phyloP scores from a whole-genome alignment of 2,888 invertebrate species.

The Cephus pygmeus region DNA sequence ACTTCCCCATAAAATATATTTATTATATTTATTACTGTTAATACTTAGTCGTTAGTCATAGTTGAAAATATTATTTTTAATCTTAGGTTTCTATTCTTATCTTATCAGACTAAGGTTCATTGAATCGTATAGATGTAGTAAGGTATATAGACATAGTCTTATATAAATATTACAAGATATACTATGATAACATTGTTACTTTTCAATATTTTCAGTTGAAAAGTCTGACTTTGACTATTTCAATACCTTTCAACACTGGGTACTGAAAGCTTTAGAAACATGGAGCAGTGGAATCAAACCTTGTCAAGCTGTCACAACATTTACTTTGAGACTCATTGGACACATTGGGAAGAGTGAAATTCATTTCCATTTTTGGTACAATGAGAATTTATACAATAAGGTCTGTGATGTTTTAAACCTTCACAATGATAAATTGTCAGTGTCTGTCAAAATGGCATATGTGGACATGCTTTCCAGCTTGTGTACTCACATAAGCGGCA shows the following conservation, averaged over 20 bases:
- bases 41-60: not conserved
- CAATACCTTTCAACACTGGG: slow-evolving; percentile 49
- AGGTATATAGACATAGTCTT: not conserved
- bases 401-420: slow-evolving; percentile 58
- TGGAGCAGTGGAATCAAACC: slow-evolving; percentile 55
- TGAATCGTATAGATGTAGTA: not conserved
- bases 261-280: slow-evolving; percentile 45
- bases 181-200: not conserved
- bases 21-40: not conserved
- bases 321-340: slow-evolving; percentile 74
- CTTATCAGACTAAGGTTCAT: not conserved
- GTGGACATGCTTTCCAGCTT: slow-evolving; percentile 73
- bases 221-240: slow-evolving; percentile 29
- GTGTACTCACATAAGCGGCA: slow-evolving; percentile 73
- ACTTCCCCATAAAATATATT: too few relatives aligned
- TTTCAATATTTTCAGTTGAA: slow-evolving; percentile 29
- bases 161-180: not conserved
- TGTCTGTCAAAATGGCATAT: slow-evolving; percentile 76
- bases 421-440: slow-evolving; percentile 63
- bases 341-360: slow-evolving; percentile 71
- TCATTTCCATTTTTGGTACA: slow-evolving; percentile 70
- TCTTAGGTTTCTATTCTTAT: not conserved
- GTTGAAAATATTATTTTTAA: not conserved
- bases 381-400: slow-evolving; percentile 63
- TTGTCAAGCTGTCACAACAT: slow-evolving; percentile 69